A percentile compares a stretch with the other conserved stretches of the same genome.
Conservation (phyloP, 2,888 invertebrate genomes). For the Heliconius charithonia region DNA sequence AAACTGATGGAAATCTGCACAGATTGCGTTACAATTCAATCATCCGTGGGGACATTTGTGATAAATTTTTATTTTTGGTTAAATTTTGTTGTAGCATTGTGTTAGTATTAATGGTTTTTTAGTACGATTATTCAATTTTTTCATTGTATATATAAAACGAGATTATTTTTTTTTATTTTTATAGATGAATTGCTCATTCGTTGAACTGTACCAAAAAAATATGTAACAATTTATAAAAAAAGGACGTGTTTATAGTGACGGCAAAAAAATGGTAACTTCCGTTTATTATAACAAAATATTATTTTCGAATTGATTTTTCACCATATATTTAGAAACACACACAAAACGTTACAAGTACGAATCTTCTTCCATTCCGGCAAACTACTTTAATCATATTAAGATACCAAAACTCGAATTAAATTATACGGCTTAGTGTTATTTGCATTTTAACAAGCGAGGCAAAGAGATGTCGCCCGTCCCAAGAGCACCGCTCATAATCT, state of each 20-base stretch:
- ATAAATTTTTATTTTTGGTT: constrained; percentile 15
- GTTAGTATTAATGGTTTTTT: background rate
- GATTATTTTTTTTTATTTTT: background rate
- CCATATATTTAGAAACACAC: background rate
- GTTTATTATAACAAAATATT: too few relatives aligned
- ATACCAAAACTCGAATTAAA: constrained; percentile 21
- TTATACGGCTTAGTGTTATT: constrained; percentile 24
- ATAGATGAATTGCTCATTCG: background rate
- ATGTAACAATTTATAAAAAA: too few relatives aligned
- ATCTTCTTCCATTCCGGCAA: background rate
- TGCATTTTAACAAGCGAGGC: constrained; percentile 30
- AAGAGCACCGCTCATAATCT: constrained; percentile 26
- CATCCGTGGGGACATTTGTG: background rate
- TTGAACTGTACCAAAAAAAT: too few relatives aligned
- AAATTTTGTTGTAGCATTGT: constrained; percentile 2
- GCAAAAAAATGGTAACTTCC: too few relatives aligned
- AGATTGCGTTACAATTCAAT: constrained; percentile 27
- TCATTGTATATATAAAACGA: background rate
- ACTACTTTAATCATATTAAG: constrained; percentile 18
- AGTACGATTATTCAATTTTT: background rate
- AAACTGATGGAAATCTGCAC: constrained; percentile 41
- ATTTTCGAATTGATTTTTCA: background rate
- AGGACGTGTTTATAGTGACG: too few relatives aligned
- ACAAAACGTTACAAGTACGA: background rate
- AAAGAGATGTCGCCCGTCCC: constrained; percentile 25